Conservation (phyloP, 2,888 invertebrate species). For the Melieria omissa region DNA sequence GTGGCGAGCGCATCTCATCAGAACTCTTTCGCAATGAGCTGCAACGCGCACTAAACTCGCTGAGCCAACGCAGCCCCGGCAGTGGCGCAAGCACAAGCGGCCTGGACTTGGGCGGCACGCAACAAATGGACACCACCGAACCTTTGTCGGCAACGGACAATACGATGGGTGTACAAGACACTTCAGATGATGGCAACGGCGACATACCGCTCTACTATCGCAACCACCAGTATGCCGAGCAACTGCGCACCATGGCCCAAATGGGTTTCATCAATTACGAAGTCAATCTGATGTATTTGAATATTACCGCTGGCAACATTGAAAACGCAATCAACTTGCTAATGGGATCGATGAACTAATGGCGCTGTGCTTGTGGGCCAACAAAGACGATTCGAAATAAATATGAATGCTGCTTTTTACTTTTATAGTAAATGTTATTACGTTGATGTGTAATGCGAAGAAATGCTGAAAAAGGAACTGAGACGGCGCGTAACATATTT, state of each 20-base stretch:
- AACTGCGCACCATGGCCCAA: conserved; percentile 86
- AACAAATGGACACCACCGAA: conserved; percentile 47
- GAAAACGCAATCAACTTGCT: conserved; percentile 92
- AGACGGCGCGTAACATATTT: too few species aligned
- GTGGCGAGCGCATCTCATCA: conserved; percentile 71
- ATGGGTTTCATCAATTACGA: conserved; percentile 89
- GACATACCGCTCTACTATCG: conserved; percentile 59
- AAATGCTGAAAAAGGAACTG: too few species aligned
- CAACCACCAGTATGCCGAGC: conserved; percentile 67
- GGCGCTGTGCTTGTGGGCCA: too few species aligned
- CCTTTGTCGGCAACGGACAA: conserved; percentile 26
- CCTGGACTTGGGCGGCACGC: conserved; percentile 28
- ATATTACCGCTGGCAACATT: conserved; percentile 82
- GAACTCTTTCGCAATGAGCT: conserved; percentile 86
- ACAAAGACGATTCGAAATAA: too few species aligned
- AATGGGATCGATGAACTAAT: conserved; percentile 68
- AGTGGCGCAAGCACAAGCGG: conserved; percentile 11
- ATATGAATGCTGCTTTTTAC: too few species aligned
- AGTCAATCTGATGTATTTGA: conserved; percentile 85
- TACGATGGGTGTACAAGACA: conserved; percentile 9
- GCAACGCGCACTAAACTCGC: conserved; percentile 72
- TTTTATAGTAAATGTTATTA: too few species aligned
- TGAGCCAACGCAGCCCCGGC: conserved; percentile 39
- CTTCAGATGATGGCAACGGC: conserved; percentile 44
- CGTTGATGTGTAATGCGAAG: too few species aligned